These are phyloP conservation scores for Neogobius melanostomus DNA, from an alignment of 2,113 vertebrate genomes.

Conservation along the genomic window DNA sequence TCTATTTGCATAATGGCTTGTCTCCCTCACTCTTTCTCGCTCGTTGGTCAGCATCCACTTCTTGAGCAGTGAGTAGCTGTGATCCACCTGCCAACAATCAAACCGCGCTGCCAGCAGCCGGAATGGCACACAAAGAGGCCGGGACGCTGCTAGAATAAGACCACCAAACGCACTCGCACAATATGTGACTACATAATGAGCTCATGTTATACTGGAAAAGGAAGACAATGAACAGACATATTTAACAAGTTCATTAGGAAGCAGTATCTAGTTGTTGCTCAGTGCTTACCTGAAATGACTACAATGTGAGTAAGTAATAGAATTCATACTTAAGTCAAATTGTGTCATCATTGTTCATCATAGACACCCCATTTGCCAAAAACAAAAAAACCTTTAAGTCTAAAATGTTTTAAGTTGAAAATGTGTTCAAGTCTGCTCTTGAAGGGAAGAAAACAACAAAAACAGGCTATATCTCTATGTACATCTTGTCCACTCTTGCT, in stretches of 20 bases:
- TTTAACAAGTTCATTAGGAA: conserved; percentile 11
- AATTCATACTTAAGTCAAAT: neutral
- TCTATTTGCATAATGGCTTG: conserved; percentile 37
- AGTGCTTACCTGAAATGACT: neutral
- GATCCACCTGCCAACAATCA: conserved; percentile 76
- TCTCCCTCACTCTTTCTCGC: conserved; percentile 29
- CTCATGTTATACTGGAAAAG: conserved; percentile 25
- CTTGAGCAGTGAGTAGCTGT: conserved; percentile 68
- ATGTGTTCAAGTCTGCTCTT: no score
- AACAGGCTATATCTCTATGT: neutral
- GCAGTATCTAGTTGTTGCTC: no score
- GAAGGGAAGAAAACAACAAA: neutral
- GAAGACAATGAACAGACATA: conserved; percentile 9
- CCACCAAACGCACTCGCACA: conserved; percentile 45
- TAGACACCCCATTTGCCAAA: neutral
- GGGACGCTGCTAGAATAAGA: conserved; percentile 52
- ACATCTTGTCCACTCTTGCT: neutral
- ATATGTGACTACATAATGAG: conserved; percentile 52
- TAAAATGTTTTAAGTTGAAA: no score
- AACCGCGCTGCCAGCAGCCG: conserved; percentile 64
- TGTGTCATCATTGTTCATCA: no score
- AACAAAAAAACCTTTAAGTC: neutral
- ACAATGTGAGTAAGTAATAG: neutral
- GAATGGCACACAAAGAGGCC: conserved; percentile 62
- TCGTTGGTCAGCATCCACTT: conserved; percentile 52